Base-by-base conservation (phyloP, 2,797 vertebrate species). In the Paratrypauchen microcephalus region DNA sequence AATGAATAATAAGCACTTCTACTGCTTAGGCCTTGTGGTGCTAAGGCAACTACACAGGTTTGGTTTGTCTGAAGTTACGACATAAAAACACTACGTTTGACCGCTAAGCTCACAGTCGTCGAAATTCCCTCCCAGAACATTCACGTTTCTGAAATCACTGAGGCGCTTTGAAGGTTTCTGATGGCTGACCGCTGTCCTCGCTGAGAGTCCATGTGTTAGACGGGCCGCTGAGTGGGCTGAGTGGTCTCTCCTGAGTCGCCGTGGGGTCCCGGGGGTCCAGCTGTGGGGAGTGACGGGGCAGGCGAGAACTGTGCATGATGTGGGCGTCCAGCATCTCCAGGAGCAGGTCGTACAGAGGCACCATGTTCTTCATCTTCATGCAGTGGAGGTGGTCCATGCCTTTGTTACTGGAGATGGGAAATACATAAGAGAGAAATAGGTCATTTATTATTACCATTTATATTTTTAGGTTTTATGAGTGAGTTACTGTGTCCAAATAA, bases 281-380 rank as follows among this genome's bases (percentile, higher is more conserved):
- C 65, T 87, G 58, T 5, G 81, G 24, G 3, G 72, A 72, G 0
- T 54, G 76, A 75, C 76, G 0, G 77, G 95, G 86, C 79, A 95
- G 94, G 19, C 92, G 92, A 36, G 94, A 94, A 74, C 94, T 93
- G 48, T 94, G 93, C 75, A 97, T 90, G 7, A 96, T 94, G 87
- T 99, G 96, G 0, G 97, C 96, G 0, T 99, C 98, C 88, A 99
- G 8, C 97, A 99, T 99, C 91, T 99, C 97, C 92, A 99, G 86
- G 73, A 99, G 88, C 89, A 99, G 81, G 87, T 99, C 97, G 0
- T 99, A 99, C 79, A 99, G 87, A 0, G 98, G 98, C 65, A 99
- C 96, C 86, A 99, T 91, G 0, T 99, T 99, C 88, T 96, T 99
- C 87, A 96, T 97, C 84, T 98, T 99, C 96, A 99, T 99, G 92